Evolutionary conservation across 2,888 invertebrate genomes (phyloP).

Genomic region (Pyralis farinalis): DNA sequence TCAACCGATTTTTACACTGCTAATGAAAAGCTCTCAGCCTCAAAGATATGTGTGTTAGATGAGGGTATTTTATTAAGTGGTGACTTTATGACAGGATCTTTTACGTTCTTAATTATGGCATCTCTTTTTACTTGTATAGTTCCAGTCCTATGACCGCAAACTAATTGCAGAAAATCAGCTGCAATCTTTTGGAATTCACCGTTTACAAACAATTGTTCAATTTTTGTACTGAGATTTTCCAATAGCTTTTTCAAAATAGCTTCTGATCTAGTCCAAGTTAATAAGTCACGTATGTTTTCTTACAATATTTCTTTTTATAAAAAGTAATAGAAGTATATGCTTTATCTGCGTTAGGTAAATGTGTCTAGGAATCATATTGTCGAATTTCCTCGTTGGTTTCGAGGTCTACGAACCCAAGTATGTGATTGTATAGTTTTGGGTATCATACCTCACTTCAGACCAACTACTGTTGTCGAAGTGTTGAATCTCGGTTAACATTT

Average conservation of each 20-base stretch:
- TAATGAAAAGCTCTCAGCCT: neutral
- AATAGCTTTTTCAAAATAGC: neutral
- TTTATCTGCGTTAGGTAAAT: neutral
- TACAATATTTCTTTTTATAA: slow-evolving; percentile 1
- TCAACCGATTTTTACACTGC: neutral
- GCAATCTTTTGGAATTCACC: slow-evolving; percentile 3
- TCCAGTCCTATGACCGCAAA: slow-evolving; percentile 3
- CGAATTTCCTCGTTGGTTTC: slow-evolving; percentile 4
- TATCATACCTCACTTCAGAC: slow-evolving; percentile 2
- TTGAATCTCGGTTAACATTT: neutral
- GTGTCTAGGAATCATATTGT: neutral
- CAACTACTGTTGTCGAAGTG: neutral
- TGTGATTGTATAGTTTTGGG: neutral
- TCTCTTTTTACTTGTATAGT: neutral
- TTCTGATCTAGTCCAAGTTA: neutral
- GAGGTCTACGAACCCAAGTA: neutral
- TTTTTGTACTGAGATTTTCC: neutral
- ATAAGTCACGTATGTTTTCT: neutral
- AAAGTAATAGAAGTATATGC: slow-evolving; percentile 1
- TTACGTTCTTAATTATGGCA: neutral
- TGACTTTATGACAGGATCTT: neutral
- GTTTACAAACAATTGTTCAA: neutral
- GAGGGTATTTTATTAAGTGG: neutral
- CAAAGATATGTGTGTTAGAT: neutral
- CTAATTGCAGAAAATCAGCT: slow-evolving; percentile 1